Evolutionary conservation across 2,113 vertebrate genomes (phyloP).

Genomic region (Coryphaenoides rupestris): DNA sequence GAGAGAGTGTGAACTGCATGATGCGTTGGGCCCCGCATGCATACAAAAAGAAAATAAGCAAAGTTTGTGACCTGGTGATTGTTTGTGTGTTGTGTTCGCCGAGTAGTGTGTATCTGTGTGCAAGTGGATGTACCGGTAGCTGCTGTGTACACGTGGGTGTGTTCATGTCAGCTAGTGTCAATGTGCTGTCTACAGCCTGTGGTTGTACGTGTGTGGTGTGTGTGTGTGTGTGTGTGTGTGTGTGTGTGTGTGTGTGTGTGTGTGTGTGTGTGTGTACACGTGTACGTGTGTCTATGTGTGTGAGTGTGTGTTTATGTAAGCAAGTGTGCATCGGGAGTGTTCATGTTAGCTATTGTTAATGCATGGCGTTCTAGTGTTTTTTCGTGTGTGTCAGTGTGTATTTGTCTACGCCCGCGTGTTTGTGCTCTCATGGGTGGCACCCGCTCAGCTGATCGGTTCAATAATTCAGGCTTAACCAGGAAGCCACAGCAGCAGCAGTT

Average conservation of each 20-base stretch:
- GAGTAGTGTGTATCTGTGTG: constrained; percentile 1
- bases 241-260: constrained; percentile 3
- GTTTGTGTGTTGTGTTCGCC: background rate
- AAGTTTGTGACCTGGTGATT: too few species aligned
- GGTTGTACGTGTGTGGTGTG: background rate
- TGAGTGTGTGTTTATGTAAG: background rate
- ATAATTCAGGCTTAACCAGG: constrained; percentile 6
- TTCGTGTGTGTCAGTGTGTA: constrained; percentile 3
- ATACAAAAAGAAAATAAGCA: too few species aligned
- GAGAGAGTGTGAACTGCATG: too few species aligned
- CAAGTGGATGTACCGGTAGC: background rate
- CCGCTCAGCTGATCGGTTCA: background rate
- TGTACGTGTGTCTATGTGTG: constrained; percentile 12
- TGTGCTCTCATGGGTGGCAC: constrained; percentile 19
- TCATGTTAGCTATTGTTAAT: background rate
- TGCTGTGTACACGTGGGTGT: constrained; percentile 15
- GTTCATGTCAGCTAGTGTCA: constrained; percentile 36
- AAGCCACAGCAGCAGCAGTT: background rate
- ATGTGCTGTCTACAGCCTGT: too few species aligned
- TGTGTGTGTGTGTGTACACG: background rate
- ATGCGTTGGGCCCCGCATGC: too few species aligned
- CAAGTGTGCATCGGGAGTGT: too few species aligned
- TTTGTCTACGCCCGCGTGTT: background rate
- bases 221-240: constrained; percentile 2
- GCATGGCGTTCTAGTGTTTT: background rate